Base-by-base conservation (phyloP, 2,797 vertebrate species). In the Betta splendens region DNA sequence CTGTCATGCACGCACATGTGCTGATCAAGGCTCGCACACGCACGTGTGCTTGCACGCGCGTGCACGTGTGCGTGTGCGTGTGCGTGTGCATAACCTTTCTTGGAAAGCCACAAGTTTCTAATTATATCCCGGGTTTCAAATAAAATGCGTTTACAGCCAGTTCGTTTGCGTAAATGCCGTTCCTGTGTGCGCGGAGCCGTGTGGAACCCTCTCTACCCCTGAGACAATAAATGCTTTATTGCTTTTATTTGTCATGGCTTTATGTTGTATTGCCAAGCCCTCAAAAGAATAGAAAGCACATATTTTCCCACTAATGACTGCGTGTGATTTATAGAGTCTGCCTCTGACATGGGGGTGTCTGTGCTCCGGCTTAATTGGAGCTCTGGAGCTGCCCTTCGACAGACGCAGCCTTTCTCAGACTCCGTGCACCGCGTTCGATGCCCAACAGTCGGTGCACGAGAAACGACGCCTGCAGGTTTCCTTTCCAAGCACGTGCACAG, bases 211-310 rank as follows among this genome's bases (percentile, higher is more conserved):
- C 76, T 82, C 81, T 86, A 62, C 71, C 80, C 75, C 51, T 28
- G 46, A 81, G 81, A 85, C 83, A 78, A 82, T 89, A 89, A 87
- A 86, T 84, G 72, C 59, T 84, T 87, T 82, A 89, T 87, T 84
- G 80, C 78, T 89, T 88, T 85, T 85, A 89, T 88, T 89, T 87
- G 82, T 83, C 77, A 57, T 64, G 74, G 58, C 72, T 85, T 85
- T 85, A 81, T 79, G 81, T 85, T 83, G 80, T 74, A 81, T 72
- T 81, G 77, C 87, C 79, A 88, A 73, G 63, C 45, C 76, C 71
- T 78, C 39, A 58, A 80, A 81, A 69, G 38, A 72, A 82, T 64
- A 71, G 54, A 64, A 68, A 81, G 76, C 53, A 75, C 75, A 78
- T 64, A 81, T 85, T 82, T 83, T 76, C 76, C 79, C 82, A 81